These are phyloP conservation scores for Scartelaos histophorus DNA, from an alignment of 2,113 vertebrate species.

Conservation along the genomic window DNA sequence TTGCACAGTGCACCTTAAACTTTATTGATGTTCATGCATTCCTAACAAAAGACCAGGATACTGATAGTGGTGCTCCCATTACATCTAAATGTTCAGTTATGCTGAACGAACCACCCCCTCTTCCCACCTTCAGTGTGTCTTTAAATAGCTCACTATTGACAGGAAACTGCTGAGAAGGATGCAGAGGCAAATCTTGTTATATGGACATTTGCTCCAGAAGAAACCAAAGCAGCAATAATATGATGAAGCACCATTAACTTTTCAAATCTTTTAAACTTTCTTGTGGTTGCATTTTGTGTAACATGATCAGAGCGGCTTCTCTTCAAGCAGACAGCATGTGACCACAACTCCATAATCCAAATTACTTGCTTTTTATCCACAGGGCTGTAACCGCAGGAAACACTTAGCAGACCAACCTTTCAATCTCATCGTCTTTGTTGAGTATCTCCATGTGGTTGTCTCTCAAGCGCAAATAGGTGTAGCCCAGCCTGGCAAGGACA, in stretches of 20 bases:
- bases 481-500: slow-evolving; percentile 83
- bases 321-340: slow-evolving; percentile 15
- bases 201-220: slow-evolving; percentile 35
- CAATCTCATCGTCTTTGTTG: slow-evolving; percentile 89
- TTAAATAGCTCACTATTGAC: slow-evolving; percentile 64
- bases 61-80: background rate
- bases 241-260: slow-evolving; percentile 19
- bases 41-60: background rate
- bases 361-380: slow-evolving; percentile 17
- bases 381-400: slow-evolving; percentile 36
- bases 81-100: slow-evolving; percentile 17
- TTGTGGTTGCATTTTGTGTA: slow-evolving; percentile 17
- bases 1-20: background rate
- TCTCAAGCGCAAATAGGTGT: slow-evolving; percentile 91
- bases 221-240: slow-evolving; percentile 29
- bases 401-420: slow-evolving; percentile 79
- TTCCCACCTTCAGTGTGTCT: slow-evolving; percentile 20
- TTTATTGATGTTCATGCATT: background rate
- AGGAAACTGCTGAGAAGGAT: slow-evolving; percentile 49
- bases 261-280: slow-evolving; percentile 14
- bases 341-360: slow-evolving; percentile 17
- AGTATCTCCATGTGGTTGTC: slow-evolving; percentile 95
- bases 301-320: slow-evolving; percentile 30
- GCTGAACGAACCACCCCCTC: slow-evolving; percentile 9
- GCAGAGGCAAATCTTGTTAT: slow-evolving; percentile 20